Conservation (phyloP, 1,140 invertebrate species). For the Hypsibius dujardini region DNA sequence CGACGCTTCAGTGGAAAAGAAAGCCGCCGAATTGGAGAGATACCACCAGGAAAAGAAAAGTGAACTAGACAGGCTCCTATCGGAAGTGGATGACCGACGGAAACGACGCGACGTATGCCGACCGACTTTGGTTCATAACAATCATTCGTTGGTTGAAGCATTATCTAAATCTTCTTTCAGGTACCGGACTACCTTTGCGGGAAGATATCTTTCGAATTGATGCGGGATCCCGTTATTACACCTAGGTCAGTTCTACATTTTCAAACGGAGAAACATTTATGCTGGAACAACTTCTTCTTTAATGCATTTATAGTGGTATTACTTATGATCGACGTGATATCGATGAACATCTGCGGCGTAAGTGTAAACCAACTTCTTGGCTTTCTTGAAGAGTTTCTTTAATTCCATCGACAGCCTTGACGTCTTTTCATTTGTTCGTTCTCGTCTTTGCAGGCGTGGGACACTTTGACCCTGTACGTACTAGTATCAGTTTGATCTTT, state of each 20-base stretch:
- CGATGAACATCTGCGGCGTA: slow-evolving; percentile 80
- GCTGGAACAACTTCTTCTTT: background rate
- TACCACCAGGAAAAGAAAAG: slow-evolving; percentile 29
- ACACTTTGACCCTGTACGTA: slow-evolving; percentile 87
- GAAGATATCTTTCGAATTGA: slow-evolving; percentile 95
- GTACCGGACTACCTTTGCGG: slow-evolving; percentile 86
- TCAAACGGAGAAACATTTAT: no score
- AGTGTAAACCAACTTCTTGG: slow-evolving; percentile 18
- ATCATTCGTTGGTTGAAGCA: no score
- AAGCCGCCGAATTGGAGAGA: background rate
- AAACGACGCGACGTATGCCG: slow-evolving; percentile 72
- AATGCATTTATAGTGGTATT: slow-evolving; percentile 48
- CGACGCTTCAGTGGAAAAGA: background rate
- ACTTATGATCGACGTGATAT: slow-evolving; percentile 97
- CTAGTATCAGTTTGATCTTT: slow-evolving; percentile 55
- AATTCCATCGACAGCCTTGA: background rate
- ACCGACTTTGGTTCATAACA: no score
- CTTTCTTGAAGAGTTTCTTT: slow-evolving; percentile 15
- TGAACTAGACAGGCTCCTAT: slow-evolving; percentile 72
- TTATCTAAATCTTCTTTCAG: no score
- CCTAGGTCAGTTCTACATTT: slow-evolving; percentile 39
- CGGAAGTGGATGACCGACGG: slow-evolving; percentile 77
- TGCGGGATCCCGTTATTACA: slow-evolving; percentile 93
- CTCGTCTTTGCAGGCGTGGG: slow-evolving; percentile 60
- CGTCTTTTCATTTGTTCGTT: slow-evolving; percentile 15